Conservation (phyloP, 2,888 invertebrate genomes). For the Nasonovia ribisnigri region DNA sequence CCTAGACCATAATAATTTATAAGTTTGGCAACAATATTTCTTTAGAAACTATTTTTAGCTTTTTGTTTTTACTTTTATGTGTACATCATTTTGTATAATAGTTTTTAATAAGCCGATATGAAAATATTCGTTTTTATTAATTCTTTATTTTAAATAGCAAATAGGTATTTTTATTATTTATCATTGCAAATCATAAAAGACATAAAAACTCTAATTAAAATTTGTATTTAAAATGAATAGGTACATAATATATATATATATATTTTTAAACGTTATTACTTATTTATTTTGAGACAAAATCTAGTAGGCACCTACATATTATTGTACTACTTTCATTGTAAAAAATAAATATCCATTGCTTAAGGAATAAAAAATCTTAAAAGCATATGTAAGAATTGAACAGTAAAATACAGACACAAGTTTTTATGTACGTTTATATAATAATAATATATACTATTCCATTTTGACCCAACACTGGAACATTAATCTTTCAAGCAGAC, state of each 20-base stretch:
- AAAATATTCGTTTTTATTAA: background rate
- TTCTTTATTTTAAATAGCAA: background rate
- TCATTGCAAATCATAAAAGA: background rate
- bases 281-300: background rate
- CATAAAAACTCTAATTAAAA: background rate
- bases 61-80: background rate
- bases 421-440: background rate
- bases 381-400: background rate
- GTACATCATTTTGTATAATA: background rate
- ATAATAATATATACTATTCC: conserved; percentile 16
- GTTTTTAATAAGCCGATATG: background rate
- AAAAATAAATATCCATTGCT: conserved; percentile 4
- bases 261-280: background rate
- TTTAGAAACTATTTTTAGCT: background rate
- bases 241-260: background rate
- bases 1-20: background rate
- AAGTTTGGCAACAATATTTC: background rate
- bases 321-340: background rate
- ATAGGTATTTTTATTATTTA: background rate
- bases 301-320: background rate
- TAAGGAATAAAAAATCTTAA: background rate
- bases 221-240: background rate
- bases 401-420: background rate
- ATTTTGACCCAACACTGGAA: conserved; percentile 16
- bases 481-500: conserved; percentile 35